Evolutionary conservation across 2,113 vertebrate genomes (phyloP), one percentile per base, ranked within the genome.

Genomic region (Microcebus ravelobensis): DNA sequence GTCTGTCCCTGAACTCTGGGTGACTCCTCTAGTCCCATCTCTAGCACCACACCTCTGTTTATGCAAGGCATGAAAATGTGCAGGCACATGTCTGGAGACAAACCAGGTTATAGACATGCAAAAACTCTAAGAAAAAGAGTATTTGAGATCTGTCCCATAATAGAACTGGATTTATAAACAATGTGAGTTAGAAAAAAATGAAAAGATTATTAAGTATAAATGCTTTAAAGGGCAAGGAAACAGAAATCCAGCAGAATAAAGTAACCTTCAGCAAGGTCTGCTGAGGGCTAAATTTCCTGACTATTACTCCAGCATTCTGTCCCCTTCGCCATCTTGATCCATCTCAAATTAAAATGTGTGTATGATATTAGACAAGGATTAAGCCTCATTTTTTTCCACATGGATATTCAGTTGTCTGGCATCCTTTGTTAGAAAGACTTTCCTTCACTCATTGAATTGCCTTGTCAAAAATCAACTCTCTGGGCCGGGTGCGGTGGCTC

Each of bases 331-430:
- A 91, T 65, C 52, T 82, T 77, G 36, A 55, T 48, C 48, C 25
- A n/a, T 71, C 10, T 70, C 86, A 87, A 86, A 96, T 63, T 61
- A 57, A 97, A 93, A 74, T 57, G 34, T 82, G 36, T n/a, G 1
- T 57, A 20, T 71, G n/a, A 91, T 17, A 67, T 48, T 79, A 95
- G 45, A 91, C 3, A 71, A 45, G 57, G 29, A 76, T 63, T 68
- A 85, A 89, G 12, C 20, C 7, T 90, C 90, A 95, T 57, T 63
- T 93, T 87, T 57, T 85, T 76, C 31, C 25, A 85, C 27, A 73
- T 23, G 81, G 36, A 83, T 70, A 96, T 67, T 84, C 25, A 84
- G 52, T 71, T 63, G 6, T 84, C 23, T 14, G 79, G 45, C 17
- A 68, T 0, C 50, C 63, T 57, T 87, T 97, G 42, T 71, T 91